Evolutionary conservation across 2,797 vertebrate species (phyloP).

Genomic region (Esox masquinongy): DNA sequence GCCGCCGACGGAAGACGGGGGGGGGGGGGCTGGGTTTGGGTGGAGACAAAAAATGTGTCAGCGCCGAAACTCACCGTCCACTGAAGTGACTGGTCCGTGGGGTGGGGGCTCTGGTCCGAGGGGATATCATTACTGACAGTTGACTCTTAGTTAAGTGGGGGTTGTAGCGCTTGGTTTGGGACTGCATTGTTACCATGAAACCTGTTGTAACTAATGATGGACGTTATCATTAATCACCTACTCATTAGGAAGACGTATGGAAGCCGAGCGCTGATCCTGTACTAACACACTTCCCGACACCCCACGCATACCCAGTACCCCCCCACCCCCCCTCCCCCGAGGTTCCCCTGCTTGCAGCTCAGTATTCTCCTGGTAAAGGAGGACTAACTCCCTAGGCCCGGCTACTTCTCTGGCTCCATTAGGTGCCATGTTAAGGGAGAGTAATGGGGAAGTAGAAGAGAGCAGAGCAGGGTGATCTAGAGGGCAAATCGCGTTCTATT

Average conservation of each 20-base stretch:
- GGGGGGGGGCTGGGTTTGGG: background rate
- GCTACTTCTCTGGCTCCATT: constrained; percentile 70
- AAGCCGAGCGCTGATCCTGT: constrained; percentile 45
- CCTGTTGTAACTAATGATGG: constrained; percentile 70
- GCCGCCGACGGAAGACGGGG: constrained; percentile 3
- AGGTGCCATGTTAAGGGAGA: constrained; percentile 67
- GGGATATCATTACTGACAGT: background rate
- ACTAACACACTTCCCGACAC: background rate
- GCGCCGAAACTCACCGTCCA: constrained; percentile 17
- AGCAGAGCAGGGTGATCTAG: constrained; percentile 57
- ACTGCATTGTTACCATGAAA: constrained; percentile 54
- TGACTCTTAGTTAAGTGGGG: constrained; percentile 19
- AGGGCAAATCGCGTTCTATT: background rate
- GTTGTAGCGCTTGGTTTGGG: constrained; percentile 18
- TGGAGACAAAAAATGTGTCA: constrained; percentile 6
- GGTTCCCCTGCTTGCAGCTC: constrained; percentile 21
- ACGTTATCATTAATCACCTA: constrained; percentile 70
- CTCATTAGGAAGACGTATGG: constrained; percentile 61
- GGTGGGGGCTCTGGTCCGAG: background rate
- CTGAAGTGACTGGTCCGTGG: background rate
- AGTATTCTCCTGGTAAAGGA: constrained; percentile 55
- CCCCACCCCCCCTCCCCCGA: constrained; percentile 15
- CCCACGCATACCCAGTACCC: background rate
- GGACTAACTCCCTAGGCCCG: constrained; percentile 49
- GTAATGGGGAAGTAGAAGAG: constrained; percentile 44